Evolutionary conservation across 2,113 vertebrate genomes (phyloP), one percentile per base, ranked within the genome.

Genomic region (Dryoscopus gambensis): DNA sequence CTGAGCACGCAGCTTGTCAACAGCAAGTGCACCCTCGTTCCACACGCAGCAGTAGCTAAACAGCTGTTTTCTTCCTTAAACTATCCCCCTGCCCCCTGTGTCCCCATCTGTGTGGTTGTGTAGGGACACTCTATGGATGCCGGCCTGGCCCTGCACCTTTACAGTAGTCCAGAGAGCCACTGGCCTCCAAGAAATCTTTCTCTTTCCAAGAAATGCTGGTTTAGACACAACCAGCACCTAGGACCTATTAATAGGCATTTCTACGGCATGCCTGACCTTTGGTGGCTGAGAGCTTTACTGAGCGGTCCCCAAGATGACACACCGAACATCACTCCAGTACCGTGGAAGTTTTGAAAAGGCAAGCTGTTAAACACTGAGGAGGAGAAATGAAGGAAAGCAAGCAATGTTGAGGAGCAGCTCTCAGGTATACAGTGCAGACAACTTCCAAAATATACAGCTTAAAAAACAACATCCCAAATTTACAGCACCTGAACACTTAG

Each of bases 401-500:
- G 24, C 20, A n/a, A 15, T 1, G 1, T 2, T 49, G 42, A 49
- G 31, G 25, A 75, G 49, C 57, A 69, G 13, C 35, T 35, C 35
- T 59, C 50, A 18, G 10, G 24, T 27, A 11, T 15, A 37, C 15
- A 14, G 2, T 50, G 55, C 14, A 81, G 30, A 7, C 21, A 77
- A 55, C 1, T 0, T 21, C 55, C 42, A 57, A 59, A 37, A 81
- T 44, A 18, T 9, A 5, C 39, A 44, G 31, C 21, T 40, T 50
- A 37, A 40, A 22, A 46, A 40, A 1, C 33, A 62, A 27, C 31
- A 37, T 33, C 46, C 33, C 46, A 68, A 52, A 33, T 44, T 44
- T 24, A 21, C 6, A 37, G 44, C 52, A n/a, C 7, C 15, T 0
- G 1, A 25, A 18, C 3, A 1, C 37, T 69, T 52, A 11, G 17